phyloP scores from a whole-genome alignment of 2,888 invertebrate genomes.

The Phoenoteleia sp. region DNA sequence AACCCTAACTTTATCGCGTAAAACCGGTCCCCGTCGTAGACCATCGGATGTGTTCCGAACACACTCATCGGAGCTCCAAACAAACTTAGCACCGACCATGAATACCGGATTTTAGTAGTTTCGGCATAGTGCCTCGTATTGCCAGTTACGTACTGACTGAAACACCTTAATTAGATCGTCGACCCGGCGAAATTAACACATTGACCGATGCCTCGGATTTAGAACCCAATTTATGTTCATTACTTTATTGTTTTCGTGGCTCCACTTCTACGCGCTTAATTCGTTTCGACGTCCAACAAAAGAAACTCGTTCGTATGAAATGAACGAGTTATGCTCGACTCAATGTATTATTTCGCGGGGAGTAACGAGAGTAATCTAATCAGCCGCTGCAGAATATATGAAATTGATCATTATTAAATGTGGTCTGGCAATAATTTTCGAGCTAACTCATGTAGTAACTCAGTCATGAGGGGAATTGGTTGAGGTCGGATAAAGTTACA shows the following conservation, averaged over 20 bases:
- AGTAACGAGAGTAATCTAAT: slow-evolving; percentile 16
- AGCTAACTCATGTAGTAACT: slow-evolving; percentile 49
- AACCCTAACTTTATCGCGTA: slow-evolving; percentile 59
- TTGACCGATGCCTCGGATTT: slow-evolving; percentile 27
- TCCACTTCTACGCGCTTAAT: not conserved
- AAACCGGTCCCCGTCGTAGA: slow-evolving; percentile 35
- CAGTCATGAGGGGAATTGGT: slow-evolving; percentile 35
- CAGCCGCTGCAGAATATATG: slow-evolving; percentile 12
- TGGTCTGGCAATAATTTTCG: slow-evolving; percentile 32
- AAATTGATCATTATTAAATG: slow-evolving; percentile 60
- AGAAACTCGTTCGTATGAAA: slow-evolving; percentile 2
- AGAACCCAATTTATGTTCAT: slow-evolving; percentile 42
- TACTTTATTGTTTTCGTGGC: slow-evolving; percentile 30
- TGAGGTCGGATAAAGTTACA: slow-evolving; percentile 56
- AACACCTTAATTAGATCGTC: slow-evolving; percentile 58
- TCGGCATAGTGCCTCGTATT: slow-evolving; percentile 54
- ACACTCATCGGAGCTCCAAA: slow-evolving; percentile 69
- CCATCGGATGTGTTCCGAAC: slow-evolving; percentile 46
- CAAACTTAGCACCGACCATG: slow-evolving; percentile 77
- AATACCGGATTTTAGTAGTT: slow-evolving; percentile 79
- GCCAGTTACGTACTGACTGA: slow-evolving; percentile 54
- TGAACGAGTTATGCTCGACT: not conserved
- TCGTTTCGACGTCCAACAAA: slow-evolving; percentile 6
- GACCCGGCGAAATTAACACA: slow-evolving; percentile 48
- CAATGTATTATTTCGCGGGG: not conserved